Evolutionary conservation across 2,888 invertebrate species (phyloP).

Genomic region (Drosophila fulvimacula): DNA sequence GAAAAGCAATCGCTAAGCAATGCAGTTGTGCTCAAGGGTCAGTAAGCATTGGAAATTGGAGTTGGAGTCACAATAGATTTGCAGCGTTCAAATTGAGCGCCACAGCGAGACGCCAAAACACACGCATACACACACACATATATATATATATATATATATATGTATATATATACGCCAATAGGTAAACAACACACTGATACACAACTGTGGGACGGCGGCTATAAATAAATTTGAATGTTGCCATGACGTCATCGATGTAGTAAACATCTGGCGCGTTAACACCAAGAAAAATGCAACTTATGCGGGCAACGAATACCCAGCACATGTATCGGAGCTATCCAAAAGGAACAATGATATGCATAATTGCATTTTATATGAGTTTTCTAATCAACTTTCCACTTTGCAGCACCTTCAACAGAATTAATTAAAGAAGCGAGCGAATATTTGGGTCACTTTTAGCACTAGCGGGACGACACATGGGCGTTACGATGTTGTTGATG

Average conservation of each 20-base stretch:
- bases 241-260: slow-evolving; percentile 74
- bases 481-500: not conserved
- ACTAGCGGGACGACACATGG: slow-evolving; percentile 22
- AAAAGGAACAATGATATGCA: slow-evolving; percentile 24
- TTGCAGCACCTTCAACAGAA: slow-evolving; percentile 26
- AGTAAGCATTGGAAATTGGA: not conserved
- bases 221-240: slow-evolving; percentile 69
- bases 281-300: slow-evolving; percentile 54
- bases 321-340: slow-evolving; percentile 9
- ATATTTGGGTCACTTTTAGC: slow-evolving; percentile 36
- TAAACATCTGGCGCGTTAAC: slow-evolving; percentile 74
- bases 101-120: slow-evolving; percentile 15
- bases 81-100: slow-evolving; percentile 25
- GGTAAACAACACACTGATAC: slow-evolving; percentile 56
- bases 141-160: slow-evolving; percentile 14
- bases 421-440: slow-evolving; percentile 25
- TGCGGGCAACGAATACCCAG: slow-evolving; percentile 31
- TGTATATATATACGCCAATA: slow-evolving; percentile 13
- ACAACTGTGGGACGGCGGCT: slow-evolving; percentile 29
- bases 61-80: not conserved
- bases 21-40: slow-evolving; percentile 29
- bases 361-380: slow-evolving; percentile 20
- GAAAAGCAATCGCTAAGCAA: slow-evolving; percentile 36
- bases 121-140: slow-evolving; percentile 13
- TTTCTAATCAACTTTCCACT: slow-evolving; percentile 2